Percentiles rank a stretch among this genome's conserved stretches.
phyloP scores from a whole-genome alignment of 2,113 vertebrate genomes.

The Fulmarus glacialis region DNA sequence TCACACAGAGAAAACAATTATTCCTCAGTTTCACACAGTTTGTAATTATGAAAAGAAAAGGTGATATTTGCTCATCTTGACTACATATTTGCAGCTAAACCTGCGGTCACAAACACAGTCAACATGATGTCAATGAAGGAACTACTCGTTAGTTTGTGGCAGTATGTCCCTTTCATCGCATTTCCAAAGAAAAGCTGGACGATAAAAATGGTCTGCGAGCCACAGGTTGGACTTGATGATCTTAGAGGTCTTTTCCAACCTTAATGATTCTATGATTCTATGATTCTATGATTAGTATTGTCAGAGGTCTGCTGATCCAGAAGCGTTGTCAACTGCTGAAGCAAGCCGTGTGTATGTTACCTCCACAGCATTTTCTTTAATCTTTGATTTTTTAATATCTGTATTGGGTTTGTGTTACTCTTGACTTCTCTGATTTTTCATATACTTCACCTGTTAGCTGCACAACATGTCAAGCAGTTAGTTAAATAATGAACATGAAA shows the following conservation, averaged over 20 bases:
- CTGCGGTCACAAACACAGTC: not conserved
- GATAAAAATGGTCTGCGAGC: not conserved
- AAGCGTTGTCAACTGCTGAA: no score
- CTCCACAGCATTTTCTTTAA: not conserved
- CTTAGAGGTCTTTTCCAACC: no score
- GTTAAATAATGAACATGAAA: not conserved
- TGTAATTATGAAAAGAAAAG: not conserved
- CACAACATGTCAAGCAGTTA: not conserved
- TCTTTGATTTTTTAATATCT: not conserved
- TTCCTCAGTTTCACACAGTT: not conserved
- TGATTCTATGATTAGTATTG: no score
- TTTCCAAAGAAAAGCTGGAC: not conserved
- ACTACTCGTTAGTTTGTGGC: not conserved
- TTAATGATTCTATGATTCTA: no score
- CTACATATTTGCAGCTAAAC: not conserved
- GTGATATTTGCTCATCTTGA: not conserved
- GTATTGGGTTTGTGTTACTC: not conserved
- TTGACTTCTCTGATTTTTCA: not conserved
- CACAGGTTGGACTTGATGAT: no score
- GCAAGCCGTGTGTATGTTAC: accelerated
- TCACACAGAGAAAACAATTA: not conserved
- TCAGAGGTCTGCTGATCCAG: no score
- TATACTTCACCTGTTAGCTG: not conserved
- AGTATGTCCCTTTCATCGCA: not conserved
- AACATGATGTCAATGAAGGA: not conserved